These are phyloP conservation scores for Chymomyza caudatula DNA, from an alignment of 2,888 invertebrate species.

Conservation along the genomic window DNA sequence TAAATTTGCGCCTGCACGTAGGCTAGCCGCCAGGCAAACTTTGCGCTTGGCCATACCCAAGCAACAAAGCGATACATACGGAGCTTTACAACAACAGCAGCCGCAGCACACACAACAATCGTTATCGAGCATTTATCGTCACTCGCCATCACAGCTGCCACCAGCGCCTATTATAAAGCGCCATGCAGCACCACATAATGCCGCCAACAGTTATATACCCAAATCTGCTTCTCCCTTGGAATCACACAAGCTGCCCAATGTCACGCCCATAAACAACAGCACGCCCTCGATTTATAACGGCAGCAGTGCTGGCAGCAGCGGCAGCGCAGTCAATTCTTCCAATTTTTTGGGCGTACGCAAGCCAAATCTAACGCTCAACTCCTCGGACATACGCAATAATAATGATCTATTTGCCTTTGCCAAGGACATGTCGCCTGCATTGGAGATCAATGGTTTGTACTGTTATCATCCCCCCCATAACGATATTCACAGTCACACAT, in stretches of 20 bases:
- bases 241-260: slow-evolving; percentile 69
- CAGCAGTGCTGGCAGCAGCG: slow-evolving; percentile 12
- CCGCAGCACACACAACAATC: slow-evolving; percentile 4
- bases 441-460: slow-evolving; percentile 68
- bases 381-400: slow-evolving; percentile 74
- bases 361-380: slow-evolving; percentile 74
- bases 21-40: slow-evolving; percentile 77
- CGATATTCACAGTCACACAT: neutral
- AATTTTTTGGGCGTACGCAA: slow-evolving; percentile 72
- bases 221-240: slow-evolving; percentile 73
- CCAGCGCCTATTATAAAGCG: slow-evolving; percentile 72
- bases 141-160: slow-evolving; percentile 73
- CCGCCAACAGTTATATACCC: slow-evolving; percentile 43
- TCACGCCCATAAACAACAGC: slow-evolving; percentile 34
- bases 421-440: slow-evolving; percentile 74
- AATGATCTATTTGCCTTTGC: slow-evolving; percentile 76
- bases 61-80: slow-evolving; percentile 67
- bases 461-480: no score
- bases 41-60: slow-evolving; percentile 77
- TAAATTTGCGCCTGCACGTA: slow-evolving; percentile 78
- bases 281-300: slow-evolving; percentile 44
- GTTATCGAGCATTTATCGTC: slow-evolving; percentile 44
- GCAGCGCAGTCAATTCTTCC: slow-evolving; percentile 31
- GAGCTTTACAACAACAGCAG: slow-evolving; percentile 25
- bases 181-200: slow-evolving; percentile 15